phyloP scores from a whole-genome alignment of 2,113 vertebrate genomes.

The Pipa parva region DNA sequence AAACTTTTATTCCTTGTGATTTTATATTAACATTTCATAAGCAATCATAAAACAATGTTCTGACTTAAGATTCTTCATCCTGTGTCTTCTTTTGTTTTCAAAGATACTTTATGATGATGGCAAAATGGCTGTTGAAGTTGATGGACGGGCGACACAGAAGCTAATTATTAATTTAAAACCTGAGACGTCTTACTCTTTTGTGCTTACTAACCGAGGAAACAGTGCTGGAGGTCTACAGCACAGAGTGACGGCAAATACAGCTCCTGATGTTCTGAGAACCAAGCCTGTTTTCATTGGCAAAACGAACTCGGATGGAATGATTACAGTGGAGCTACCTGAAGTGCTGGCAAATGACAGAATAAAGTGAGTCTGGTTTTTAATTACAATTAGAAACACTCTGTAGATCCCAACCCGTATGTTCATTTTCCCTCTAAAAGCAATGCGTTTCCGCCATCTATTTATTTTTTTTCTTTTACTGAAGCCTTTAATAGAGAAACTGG shows the following conservation, averaged over 20 bases:
- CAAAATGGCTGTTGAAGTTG: slow-evolving; percentile 92
- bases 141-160: slow-evolving; percentile 91
- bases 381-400: too few species aligned
- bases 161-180: slow-evolving; percentile 94
- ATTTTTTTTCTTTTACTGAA: too few species aligned
- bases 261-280: slow-evolving; percentile 85
- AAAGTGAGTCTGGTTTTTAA: slow-evolving; percentile 83
- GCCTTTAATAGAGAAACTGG: too few species aligned
- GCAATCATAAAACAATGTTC: background rate
- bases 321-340: slow-evolving; percentile 86
- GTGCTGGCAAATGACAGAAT: slow-evolving; percentile 88
- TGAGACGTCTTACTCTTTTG: slow-evolving; percentile 94
- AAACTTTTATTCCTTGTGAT: too few species aligned
- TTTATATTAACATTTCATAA: background rate
- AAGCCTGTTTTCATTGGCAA: slow-evolving; percentile 90
- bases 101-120: slow-evolving; percentile 98
- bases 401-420: too few species aligned
- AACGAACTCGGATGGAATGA: slow-evolving; percentile 91
- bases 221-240: slow-evolving; percentile 95
- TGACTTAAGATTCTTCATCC: background rate
- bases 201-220: slow-evolving; percentile 93
- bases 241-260: slow-evolving; percentile 89
- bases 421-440: too few species aligned
- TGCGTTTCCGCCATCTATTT: too few species aligned
- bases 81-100: slow-evolving; percentile 15